Conservation (phyloP, 2,888 invertebrate genomes). For the Dexiosoma caninum region DNA sequence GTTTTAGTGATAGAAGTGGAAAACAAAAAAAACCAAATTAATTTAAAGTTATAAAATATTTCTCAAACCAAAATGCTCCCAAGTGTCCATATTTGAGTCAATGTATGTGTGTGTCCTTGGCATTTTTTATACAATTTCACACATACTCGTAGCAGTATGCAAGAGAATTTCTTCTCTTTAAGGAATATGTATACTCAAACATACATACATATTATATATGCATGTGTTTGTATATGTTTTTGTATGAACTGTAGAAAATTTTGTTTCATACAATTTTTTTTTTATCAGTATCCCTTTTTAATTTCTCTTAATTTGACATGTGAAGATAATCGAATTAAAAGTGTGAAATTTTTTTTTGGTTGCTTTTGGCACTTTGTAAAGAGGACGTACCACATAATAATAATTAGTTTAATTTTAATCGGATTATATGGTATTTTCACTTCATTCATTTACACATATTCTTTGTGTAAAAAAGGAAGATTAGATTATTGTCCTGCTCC, state of each 20-base stretch:
- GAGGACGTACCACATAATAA: slow-evolving; percentile 36
- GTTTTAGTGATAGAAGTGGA: no score
- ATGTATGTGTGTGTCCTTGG: no score
- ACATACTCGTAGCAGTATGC: no score
- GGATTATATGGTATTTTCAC: slow-evolving; percentile 59
- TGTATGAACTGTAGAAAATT: neutral
- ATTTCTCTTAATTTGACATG: slow-evolving; percentile 63
- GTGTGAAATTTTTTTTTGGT: slow-evolving; percentile 57
- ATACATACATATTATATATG: no score
- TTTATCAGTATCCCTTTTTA: slow-evolving; percentile 32
- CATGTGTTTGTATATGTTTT: neutral
- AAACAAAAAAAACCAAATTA: no score
- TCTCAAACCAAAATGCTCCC: no score
- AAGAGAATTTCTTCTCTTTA: no score
- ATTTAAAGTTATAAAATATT: no score
- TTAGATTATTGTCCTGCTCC: slow-evolving; percentile 9
- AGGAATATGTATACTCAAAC: no score
- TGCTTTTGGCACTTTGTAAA: slow-evolving; percentile 22
- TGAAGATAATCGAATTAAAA: slow-evolving; percentile 64
- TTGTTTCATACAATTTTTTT: neutral
- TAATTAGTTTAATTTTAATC: slow-evolving; percentile 62
- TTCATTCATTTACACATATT: slow-evolving; percentile 30
- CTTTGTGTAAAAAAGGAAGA: neutral
- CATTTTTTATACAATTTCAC: no score
- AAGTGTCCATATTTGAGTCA: no score